A percentile compares a stretch with the other conserved stretches of the same genome.
Evolutionary conservation across 2,113 vertebrate genomes (phyloP).

Genomic region (Protobothrops flavoviridis): DNA sequence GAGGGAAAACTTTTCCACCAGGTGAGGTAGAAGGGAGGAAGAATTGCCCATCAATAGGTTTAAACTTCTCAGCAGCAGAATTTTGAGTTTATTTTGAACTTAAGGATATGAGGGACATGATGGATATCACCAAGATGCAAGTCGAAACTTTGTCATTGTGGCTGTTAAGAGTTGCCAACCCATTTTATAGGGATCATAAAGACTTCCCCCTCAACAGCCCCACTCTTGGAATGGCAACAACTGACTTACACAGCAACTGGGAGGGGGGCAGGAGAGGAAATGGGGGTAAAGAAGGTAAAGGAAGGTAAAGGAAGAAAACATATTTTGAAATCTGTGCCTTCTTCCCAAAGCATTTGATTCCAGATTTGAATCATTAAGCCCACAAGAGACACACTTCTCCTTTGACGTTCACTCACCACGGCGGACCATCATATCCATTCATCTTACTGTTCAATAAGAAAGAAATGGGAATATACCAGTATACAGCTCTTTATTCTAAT

Average conservation of each 20-base stretch:
- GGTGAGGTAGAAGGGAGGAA: not conserved
- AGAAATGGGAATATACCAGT: conserved; percentile 40
- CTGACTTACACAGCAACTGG: not conserved
- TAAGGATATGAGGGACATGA: not conserved
- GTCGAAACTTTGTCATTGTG: not conserved
- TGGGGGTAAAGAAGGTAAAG: not conserved
- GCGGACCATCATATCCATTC: not conserved
- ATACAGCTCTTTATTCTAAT: conserved; percentile 9
- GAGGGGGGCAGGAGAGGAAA: not conserved
- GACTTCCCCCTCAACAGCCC: not conserved
- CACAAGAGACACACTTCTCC: not conserved
- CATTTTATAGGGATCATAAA: not conserved
- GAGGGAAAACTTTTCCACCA: not conserved
- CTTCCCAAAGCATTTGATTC: not conserved
- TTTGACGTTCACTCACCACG: not conserved
- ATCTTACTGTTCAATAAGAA: not conserved
- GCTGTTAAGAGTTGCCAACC: not conserved
- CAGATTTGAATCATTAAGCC: not conserved
- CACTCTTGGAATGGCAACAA: not conserved
- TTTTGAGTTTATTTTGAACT: not conserved
- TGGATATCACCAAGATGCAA: not conserved
- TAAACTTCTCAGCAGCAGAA: not conserved
- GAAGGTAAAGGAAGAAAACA: not conserved
- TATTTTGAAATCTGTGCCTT: not conserved
- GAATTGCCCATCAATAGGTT: not conserved